These are phyloP conservation scores for Lithobates pipiens DNA, from an alignment of 2,797 vertebrate genomes.

Conservation along the genomic window DNA sequence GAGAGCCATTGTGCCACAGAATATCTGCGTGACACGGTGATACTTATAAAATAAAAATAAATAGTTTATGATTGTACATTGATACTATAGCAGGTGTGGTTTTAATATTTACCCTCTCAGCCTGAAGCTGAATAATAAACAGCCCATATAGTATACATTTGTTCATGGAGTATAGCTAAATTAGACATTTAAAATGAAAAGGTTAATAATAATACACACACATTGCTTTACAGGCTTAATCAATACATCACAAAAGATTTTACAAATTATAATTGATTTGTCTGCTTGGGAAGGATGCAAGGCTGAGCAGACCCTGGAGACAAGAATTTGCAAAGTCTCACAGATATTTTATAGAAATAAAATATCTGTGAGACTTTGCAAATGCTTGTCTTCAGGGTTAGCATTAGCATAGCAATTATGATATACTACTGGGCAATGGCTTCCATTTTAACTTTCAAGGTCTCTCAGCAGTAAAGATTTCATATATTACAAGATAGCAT, in stretches of 20 bases:
- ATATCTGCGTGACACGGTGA: too few relatives aligned
- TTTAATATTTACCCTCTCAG: background rate
- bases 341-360: slow-evolving; percentile 34
- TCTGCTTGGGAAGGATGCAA: slow-evolving; percentile 48
- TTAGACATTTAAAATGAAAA: slow-evolving; percentile 12
- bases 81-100: too few relatives aligned
- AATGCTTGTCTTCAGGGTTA: slow-evolving; percentile 44
- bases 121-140: background rate
- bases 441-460: background rate
- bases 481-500: background rate
- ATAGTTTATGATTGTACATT: too few relatives aligned
- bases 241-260: slow-evolving; percentile 57
- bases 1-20: too few relatives aligned
- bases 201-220: slow-evolving; percentile 45
- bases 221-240: slow-evolving; percentile 42
- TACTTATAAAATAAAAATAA: background rate
- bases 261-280: slow-evolving; percentile 57
- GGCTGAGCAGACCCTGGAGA: slow-evolving; percentile 53
- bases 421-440: slow-evolving; percentile 21
- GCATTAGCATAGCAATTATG: slow-evolving; percentile 26
- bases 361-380: slow-evolving; percentile 49
- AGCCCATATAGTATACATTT: background rate
- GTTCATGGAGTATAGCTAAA: background rate
- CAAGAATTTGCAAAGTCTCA: slow-evolving; percentile 55
- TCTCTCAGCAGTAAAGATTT: background rate